Evolutionary conservation across 2,113 vertebrate genomes (phyloP), one percentile per base, ranked within the genome.

Genomic region (Laterallus jamaicensis): DNA sequence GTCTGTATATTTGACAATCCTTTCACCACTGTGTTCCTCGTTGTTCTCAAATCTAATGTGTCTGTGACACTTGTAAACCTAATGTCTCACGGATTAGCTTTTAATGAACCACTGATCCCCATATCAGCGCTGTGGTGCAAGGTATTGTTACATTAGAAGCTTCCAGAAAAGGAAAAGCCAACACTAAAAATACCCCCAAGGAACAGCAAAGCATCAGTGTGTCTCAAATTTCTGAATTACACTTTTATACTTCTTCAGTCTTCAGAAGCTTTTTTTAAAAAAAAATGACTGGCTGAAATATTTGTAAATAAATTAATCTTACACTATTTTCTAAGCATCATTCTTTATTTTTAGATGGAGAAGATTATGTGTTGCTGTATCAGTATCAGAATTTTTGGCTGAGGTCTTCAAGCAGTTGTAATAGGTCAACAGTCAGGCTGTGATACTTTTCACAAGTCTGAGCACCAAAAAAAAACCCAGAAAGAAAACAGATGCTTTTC

Each of bases 271-370:
- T 88, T 86, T 77, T 85, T 69, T 66, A 44, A 29, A 79, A 79
- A 76, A 80, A 68, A 88, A 82, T 22, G 80, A 79, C 29, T 95
- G 82, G 49, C 80, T 64, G 87, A 95, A 92, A 94, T 89, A 82
- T 66, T 77, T 92, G 92, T 96, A 96, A 96, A 96, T 96, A 96
- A 97, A 97, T 83, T 80, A 67, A 62, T 83, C 55, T 94, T 79
- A 44, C 62, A 79, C 75, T 62, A 12, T 93, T 96, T 97, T 82
- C 86, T 88, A 91, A 79, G 79, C 89, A 96, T 96, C 85, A 81
- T 95, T 82, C 83, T 83, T 96, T 93, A 94, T 93, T 95, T 87
- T 96, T 80, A 94, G 92, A 80, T 74, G 75, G 69, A 90, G 68
- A 78, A 92, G 91, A 93, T 97, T 96, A 70, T 90, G 55, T 94